These are phyloP conservation scores for Trichonephila inaurata DNA, from an alignment of 1,140 invertebrate species.

Conservation along the genomic window DNA sequence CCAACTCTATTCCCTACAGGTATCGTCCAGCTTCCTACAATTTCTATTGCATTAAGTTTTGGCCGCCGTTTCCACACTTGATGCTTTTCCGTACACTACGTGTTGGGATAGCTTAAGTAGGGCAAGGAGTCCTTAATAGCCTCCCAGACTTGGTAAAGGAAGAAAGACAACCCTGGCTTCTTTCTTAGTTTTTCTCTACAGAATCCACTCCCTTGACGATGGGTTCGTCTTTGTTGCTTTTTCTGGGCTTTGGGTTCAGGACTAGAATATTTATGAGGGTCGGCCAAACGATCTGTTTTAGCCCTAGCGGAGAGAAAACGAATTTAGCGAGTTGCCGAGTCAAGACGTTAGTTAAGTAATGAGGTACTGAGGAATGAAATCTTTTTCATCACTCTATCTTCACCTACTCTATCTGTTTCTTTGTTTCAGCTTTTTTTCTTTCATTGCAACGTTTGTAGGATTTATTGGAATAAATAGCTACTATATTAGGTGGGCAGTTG, in stretches of 20 bases:
- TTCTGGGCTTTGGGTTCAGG: background rate
- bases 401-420: conserved; percentile 13
- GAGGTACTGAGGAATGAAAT: conserved; percentile 42
- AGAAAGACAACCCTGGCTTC: conserved; percentile 44
- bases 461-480: conserved; percentile 38
- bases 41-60: conserved; percentile 51
- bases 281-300: conserved; percentile 54
- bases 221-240: conserved; percentile 23
- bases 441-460: background rate
- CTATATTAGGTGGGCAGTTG: background rate
- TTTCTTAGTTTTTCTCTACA: background rate
- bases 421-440: background rate
- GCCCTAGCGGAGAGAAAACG: conserved; percentile 29
- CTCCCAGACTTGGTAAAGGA: too few relatives aligned
- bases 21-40: conserved; percentile 23
- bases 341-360: conserved; percentile 63
- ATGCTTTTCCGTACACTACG: conserved; percentile 40
- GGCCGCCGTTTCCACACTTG: conserved; percentile 50
- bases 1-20: background rate
- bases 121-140: conserved; percentile 55
- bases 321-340: conserved; percentile 58
- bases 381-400: conserved; percentile 25
- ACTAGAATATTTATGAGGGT: conserved; percentile 55
- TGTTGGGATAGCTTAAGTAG: conserved; percentile 44
- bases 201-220: background rate